Evolutionary conservation across 2,888 invertebrate genomes (phyloP), one percentile per base, ranked within the genome.

Genomic region (Eupithecia pulchellata): DNA sequence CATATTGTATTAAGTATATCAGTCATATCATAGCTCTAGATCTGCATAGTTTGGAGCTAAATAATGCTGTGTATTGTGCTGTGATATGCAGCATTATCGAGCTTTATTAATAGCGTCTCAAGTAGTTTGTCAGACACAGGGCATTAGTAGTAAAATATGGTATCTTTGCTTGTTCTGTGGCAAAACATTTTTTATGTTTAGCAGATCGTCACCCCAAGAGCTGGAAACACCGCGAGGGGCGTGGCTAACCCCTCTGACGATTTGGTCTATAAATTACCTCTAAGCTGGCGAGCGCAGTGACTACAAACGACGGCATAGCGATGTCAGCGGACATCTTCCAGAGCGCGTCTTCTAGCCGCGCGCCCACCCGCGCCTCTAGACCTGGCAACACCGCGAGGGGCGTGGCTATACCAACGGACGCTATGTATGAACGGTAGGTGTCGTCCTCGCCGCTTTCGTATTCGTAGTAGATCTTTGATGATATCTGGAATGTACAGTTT

Each of bases 251-350:
- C 89, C 89, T 93, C 85, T 0, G 89, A 86, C 0, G 90, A 91
- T 1, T 87, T 65, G 75, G 93, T 89, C 2, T 91, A 89, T 88
- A 85, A 25, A 17, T 75, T 74, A 93, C 94, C 89, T 92, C 93
- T 0, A 94, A 84, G 20, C 89, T 88, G 4, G 93, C 94, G 1
- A 85, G 78, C 1, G 94, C 92, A 9, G 85, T 89, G 66, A 94
- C 89, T 1, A 87, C 87, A 71, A 92, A 94, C 0, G 91, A 88
- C 0, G 94, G 94, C 92, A 94, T 93, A 14, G 88, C 84, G n/a
- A 94, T 90, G 66, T 92, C 89, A 0, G 93, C 92, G 0, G 87
- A 81, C 86, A 94, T 88, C 69, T 91, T 92, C 90, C 92, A 93
- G 36, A 94, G 75, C 0, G 91, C 84, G 73, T 91, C 94, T 47